These are phyloP conservation scores for Streptopelia turtur DNA, from an alignment of 2,797 vertebrate genomes.

Conservation along the genomic window DNA sequence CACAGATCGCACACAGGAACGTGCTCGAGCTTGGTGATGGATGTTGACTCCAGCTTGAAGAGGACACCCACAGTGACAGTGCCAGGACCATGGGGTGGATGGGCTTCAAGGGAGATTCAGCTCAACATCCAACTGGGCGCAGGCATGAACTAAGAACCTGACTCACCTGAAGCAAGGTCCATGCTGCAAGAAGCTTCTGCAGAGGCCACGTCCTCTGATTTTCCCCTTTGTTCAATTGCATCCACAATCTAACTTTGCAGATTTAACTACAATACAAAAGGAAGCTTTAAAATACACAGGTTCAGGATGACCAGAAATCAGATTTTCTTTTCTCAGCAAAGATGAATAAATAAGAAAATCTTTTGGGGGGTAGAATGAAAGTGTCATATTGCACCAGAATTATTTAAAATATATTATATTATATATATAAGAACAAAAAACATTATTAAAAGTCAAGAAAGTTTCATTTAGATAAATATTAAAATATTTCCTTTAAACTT, in stretches of 20 bases:
- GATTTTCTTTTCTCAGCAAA: not conserved
- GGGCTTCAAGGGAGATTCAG: not conserved
- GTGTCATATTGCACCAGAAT: not conserved
- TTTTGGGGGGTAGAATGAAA: not conserved
- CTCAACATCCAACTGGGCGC: not conserved
- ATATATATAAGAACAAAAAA: not conserved
- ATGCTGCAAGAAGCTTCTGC: not conserved
- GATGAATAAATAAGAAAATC: not conserved
- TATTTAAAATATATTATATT: not conserved
- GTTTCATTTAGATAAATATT: not conserved
- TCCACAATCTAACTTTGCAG: not conserved
- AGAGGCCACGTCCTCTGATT: not conserved
- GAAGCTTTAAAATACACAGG: not conserved
- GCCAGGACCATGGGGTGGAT: not conserved
- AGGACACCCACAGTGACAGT: not conserved
- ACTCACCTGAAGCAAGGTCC: not conserved
- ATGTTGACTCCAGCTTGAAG: not conserved
- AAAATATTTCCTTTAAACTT: not conserved
- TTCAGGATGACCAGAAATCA: not conserved
- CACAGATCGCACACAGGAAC: not conserved
- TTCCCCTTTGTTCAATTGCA: not conserved
- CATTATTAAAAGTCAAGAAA: not conserved
- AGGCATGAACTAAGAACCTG: not conserved
- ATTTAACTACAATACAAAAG: conserved; percentile 1
- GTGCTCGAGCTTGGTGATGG: rapidly evolving